Evolutionary conservation across 2,888 invertebrate species (phyloP).

Genomic region (Hoplodrina blanda): DNA sequence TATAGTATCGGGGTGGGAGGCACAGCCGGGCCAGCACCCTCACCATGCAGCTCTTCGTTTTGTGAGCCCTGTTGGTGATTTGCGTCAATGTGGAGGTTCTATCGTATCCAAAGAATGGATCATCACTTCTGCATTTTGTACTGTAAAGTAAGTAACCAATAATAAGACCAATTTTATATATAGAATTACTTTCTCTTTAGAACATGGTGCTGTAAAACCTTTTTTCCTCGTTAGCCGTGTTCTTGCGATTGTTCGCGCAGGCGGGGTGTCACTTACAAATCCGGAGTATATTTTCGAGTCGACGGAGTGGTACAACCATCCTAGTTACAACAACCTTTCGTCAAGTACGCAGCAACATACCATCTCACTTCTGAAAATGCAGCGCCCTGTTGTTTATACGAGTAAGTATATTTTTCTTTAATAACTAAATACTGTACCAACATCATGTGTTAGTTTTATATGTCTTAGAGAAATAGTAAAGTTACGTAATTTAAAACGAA

Average conservation of each 20-base stretch:
- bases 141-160: conserved; percentile 5
- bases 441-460: no score
- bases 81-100: conserved; percentile 20
- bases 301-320: conserved; percentile 13
- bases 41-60: conserved; percentile 32
- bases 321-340: not conserved
- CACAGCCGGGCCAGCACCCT: conserved; percentile 16
- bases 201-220: no score
- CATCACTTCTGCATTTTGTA: conserved; percentile 17
- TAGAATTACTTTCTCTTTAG: no score
- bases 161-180: no score
- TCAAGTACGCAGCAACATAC: not conserved
- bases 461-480: no score
- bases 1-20: not conserved
- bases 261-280: not conserved
- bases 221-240: not conserved
- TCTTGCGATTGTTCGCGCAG: conserved; percentile 1
- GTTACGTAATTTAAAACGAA: no score
- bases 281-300: conserved; percentile 16
- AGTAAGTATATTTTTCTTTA: conserved; percentile 1
- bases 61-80: not conserved
- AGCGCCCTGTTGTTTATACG: conserved; percentile 2
- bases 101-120: conserved; percentile 36
- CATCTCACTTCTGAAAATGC: conserved; percentile 14
- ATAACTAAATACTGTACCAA: no score